A percentile compares a stretch with the other conserved stretches of the same genome.
Evolutionary conservation across 1,140 invertebrate species (phyloP).

Genomic region (Tachypleus tridentatus): DNA sequence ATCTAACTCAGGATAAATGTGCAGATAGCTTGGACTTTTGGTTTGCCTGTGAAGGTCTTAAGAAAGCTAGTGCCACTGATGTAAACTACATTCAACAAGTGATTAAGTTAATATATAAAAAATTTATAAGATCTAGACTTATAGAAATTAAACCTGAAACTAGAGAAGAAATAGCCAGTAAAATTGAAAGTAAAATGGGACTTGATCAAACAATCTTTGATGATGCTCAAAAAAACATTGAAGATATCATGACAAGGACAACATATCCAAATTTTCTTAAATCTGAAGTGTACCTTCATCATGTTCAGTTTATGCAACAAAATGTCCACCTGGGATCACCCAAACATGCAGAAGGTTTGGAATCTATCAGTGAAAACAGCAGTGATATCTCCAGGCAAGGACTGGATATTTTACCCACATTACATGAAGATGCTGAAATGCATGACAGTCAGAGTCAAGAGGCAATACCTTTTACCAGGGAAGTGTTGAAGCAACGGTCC

Average conservation of each 20-base stretch:
- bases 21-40: slow-evolving; percentile 51
- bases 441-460: not conserved
- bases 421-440: slow-evolving; percentile 67
- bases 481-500: no score
- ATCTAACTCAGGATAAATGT: slow-evolving; percentile 64
- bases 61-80: slow-evolving; percentile 5
- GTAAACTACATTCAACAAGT: slow-evolving; percentile 1
- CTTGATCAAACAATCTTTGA: slow-evolving; percentile 46
- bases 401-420: slow-evolving; percentile 48
- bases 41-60: slow-evolving; percentile 13
- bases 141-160: slow-evolving; percentile 41
- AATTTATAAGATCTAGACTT: no score
- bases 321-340: slow-evolving; percentile 33
- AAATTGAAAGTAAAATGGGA: slow-evolving; percentile 54
- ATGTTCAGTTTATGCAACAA: slow-evolving; percentile 45
- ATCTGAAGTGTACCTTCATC: slow-evolving; percentile 78
- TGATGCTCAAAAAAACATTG: slow-evolving; percentile 56
- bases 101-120: slow-evolving; percentile 8
- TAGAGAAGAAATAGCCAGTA: slow-evolving; percentile 65
- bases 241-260: slow-evolving; percentile 64
- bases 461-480: no score
- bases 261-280: slow-evolving; percentile 82
- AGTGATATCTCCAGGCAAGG: slow-evolving; percentile 13
- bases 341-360: not conserved
- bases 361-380: not conserved